phyloP scores from a whole-genome alignment of 2,113 vertebrate genomes.

The Atherinomorus stipes region DNA sequence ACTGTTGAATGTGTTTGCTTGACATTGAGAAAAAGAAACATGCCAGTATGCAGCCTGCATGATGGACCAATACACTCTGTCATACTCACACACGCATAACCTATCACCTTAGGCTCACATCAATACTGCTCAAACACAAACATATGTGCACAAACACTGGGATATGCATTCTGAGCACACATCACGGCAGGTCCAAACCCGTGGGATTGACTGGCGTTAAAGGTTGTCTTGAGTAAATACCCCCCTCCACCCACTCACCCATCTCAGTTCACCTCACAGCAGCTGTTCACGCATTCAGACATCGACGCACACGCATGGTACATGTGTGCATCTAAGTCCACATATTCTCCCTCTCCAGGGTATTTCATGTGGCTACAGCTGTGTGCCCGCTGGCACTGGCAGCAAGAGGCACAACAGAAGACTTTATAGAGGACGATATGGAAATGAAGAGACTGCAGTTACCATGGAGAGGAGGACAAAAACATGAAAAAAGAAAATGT shows the following conservation, averaged over 20 bases:
- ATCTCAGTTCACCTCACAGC: conserved; percentile 38
- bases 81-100: conserved; percentile 13
- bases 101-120: conserved; percentile 32
- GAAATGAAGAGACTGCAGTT: conserved; percentile 51
- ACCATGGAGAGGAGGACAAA: conserved; percentile 49
- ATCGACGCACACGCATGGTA: conserved; percentile 28
- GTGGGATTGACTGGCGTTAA: conserved; percentile 61
- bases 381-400: conserved; percentile 71
- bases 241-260: conserved; percentile 11
- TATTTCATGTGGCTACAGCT: conserved; percentile 74
- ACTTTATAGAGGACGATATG: conserved; percentile 45
- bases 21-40: conserved; percentile 67
- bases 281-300: conserved; percentile 21
- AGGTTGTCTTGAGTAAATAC: conserved; percentile 66
- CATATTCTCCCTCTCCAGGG: conserved; percentile 62
- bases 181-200: conserved; percentile 48
- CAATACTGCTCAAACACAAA: conserved; percentile 34
- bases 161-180: conserved; percentile 34
- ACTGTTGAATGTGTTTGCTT: conserved; percentile 61
- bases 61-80: conserved; percentile 41
- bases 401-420: conserved; percentile 49
- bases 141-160: conserved; percentile 26
- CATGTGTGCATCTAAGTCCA: conserved; percentile 56
- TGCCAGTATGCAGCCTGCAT: conserved; percentile 49
- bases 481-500: conserved; percentile 44